A percentile compares a stretch with the other conserved stretches of the same genome.
Evolutionary conservation across 2,797 vertebrate species (phyloP).

Genomic region (Leptoclinus maculatus): DNA sequence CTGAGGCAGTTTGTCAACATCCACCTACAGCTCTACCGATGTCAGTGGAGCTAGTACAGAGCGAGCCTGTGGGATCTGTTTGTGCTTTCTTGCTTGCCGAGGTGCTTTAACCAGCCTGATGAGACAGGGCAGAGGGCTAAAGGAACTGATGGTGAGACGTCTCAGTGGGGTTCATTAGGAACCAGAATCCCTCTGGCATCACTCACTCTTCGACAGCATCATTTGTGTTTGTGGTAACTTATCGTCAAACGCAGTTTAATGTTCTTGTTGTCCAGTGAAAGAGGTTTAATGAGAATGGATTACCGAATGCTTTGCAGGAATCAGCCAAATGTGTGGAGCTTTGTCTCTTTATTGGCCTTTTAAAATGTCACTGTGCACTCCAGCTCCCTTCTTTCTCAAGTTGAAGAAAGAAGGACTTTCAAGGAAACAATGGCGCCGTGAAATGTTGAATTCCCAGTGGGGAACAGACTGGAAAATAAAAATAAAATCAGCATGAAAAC

Average conservation of each 20-base stretch:
- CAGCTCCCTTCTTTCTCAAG: conserved; percentile 8
- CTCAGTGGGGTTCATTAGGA: conserved; percentile 76
- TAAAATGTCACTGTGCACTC: conserved; percentile 13
- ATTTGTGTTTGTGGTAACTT: conserved; percentile 55
- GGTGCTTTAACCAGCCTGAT: conserved; percentile 57
- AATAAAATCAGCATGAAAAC: conserved; percentile 60
- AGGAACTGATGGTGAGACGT: conserved; percentile 41
- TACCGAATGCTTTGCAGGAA: conserved; percentile 20
- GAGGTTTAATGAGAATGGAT: conserved; percentile 74
- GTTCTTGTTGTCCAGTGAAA: conserved; percentile 35
- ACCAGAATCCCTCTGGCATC: conserved; percentile 40
- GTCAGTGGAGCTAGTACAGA: conserved; percentile 16
- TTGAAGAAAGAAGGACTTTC: conserved; percentile 47
- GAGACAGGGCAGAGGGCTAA: conserved; percentile 28
- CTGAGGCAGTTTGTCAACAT: conserved; percentile 57
- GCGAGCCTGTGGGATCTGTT: conserved; percentile 20
- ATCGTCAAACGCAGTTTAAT: conserved; percentile 37
- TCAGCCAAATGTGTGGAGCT: conserved; percentile 16
- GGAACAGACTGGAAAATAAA: conserved; percentile 32
- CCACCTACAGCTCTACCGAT: conserved; percentile 38
- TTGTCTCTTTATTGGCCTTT: conserved; percentile 24
- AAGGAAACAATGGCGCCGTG: conserved; percentile 35
- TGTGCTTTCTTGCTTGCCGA: conserved; percentile 11
- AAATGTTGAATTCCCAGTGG: conserved; percentile 43
- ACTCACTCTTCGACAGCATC: conserved; percentile 42